Percentiles rank a stretch among this genome's conserved stretches.
phyloP scores from a whole-genome alignment of 2,797 vertebrate genomes.

The Ceryle rudis region DNA sequence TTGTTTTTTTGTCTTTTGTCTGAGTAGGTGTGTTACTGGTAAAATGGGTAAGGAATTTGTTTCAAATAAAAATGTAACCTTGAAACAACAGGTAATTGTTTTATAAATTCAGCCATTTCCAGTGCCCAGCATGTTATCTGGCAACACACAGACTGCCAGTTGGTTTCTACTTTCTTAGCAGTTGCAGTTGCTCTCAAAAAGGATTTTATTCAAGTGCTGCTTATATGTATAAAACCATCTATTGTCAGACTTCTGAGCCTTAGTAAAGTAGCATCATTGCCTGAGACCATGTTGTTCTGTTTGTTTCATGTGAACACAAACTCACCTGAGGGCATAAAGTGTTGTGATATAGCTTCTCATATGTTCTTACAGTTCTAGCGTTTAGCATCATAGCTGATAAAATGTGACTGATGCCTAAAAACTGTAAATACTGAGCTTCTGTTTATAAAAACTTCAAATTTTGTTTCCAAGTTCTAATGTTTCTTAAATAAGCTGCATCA shows the following conservation, averaged over 20 bases:
- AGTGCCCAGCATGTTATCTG: background rate
- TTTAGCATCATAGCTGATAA: background rate
- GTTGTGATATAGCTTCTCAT: background rate
- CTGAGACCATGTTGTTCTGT: background rate
- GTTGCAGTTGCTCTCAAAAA: background rate
- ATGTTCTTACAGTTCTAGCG: background rate
- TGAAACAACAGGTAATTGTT: slow-evolving; percentile 26
- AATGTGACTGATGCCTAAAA: background rate
- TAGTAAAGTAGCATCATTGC: background rate
- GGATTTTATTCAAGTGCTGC: background rate
- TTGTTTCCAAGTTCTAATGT: background rate
- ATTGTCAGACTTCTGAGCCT: background rate
- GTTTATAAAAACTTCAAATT: background rate
- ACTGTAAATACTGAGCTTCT: background rate
- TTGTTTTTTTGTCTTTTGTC: background rate
- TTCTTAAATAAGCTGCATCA: background rate
- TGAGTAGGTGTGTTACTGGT: background rate
- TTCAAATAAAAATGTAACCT: slow-evolving; percentile 21
- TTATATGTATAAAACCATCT: background rate
- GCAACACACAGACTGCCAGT: slow-evolving; percentile 10
- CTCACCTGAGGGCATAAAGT: background rate
- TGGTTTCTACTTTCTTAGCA: slow-evolving; percentile 30
- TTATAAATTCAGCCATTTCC: background rate
- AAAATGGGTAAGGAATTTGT: background rate
- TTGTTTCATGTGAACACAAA: background rate